Evolutionary conservation across 2,797 vertebrate species (phyloP), one percentile per base, ranked within the genome.

Genomic region (Streptopelia turtur): DNA sequence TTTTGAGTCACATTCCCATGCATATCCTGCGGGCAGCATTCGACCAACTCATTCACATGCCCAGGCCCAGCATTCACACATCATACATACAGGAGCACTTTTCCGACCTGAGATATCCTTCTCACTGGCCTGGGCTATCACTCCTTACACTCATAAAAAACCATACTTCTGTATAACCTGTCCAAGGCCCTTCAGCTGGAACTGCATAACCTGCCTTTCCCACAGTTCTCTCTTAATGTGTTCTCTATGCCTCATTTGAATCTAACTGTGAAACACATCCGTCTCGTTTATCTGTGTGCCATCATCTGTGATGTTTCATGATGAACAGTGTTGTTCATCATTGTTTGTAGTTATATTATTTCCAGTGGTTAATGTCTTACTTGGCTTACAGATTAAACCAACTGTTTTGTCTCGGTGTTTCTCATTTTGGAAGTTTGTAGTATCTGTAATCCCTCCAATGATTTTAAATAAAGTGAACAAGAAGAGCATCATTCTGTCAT

Each of bases 301-400:
- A 50, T 39, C 18, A 25, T 33, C n/a, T 50, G 30, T 57, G 31
- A n/a, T 2, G 2, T 30, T 79, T 68, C 24, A 25, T 57, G 39
- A 81, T 71, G 25, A 89, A 66, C 10, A 50, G 25, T 45, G 30
- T 31, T 66, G 24, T n/a, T 68, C 39, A 52, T 22, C 15, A 22
- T 43, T 53, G 49, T 80, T 79, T 37, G 18, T 66, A 30, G 43
- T 61, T 91, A 33, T 18, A 59, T 69, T 89, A 49, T 87, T 83
- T 68, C 21, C 35, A 59, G 25, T 84, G 64, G 90, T 50, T 43
- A 71, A 59, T 37, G 16, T 49, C 77, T 89, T 88, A 31, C 27
- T 80, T 92, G n/a, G 20, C 7, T 86, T 89, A 69, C 25, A 88
- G 66, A 72, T 56, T 65, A 88, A 94, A 63, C 59, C 10, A 78